Conservation (phyloP, 23 tunicate species). For the Ciona savignyi region DNA sequence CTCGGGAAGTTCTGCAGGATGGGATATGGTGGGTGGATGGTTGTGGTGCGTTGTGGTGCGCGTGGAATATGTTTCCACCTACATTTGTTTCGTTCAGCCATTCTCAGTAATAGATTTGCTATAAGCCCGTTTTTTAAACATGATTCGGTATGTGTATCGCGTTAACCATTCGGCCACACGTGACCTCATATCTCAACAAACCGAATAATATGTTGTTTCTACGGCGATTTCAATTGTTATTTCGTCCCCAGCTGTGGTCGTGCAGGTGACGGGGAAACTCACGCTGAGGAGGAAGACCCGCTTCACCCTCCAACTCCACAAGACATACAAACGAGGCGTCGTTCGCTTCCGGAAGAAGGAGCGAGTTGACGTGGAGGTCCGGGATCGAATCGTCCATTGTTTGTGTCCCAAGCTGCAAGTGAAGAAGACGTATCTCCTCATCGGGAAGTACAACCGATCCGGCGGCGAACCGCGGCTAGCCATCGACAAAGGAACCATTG, state of each 20-base stretch:
- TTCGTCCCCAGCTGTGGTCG: too few relatives aligned
- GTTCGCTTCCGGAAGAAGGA: background rate
- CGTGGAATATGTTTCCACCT: too few relatives aligned
- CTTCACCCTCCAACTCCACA: background rate
- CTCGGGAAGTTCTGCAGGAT: slow-evolving; percentile 17
- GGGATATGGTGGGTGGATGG: slow-evolving; percentile 18
- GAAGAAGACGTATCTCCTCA: slow-evolving; percentile 18
- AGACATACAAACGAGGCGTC: background rate
- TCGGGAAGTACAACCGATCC: slow-evolving; percentile 18
- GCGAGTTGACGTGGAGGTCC: slow-evolving; percentile 7
- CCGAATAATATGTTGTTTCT: too few relatives aligned
- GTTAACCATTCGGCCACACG: too few relatives aligned
- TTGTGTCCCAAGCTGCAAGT: slow-evolving; percentile 22
- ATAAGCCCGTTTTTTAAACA: too few relatives aligned
- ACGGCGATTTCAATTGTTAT: too few relatives aligned
- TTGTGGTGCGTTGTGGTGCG: background rate
- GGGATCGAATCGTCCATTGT: slow-evolving; percentile 21
- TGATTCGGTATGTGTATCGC: too few relatives aligned
- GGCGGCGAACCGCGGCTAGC: background rate
- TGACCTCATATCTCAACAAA: too few relatives aligned
- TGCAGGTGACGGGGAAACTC: background rate
- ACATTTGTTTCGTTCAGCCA: too few relatives aligned
- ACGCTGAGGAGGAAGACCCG: background rate
- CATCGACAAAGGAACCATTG: slow-evolving; percentile 18
- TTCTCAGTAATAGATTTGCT: too few relatives aligned